phyloP scores from a whole-genome alignment of 2,113 vertebrate species.

The Cyanoderma ruficeps region DNA sequence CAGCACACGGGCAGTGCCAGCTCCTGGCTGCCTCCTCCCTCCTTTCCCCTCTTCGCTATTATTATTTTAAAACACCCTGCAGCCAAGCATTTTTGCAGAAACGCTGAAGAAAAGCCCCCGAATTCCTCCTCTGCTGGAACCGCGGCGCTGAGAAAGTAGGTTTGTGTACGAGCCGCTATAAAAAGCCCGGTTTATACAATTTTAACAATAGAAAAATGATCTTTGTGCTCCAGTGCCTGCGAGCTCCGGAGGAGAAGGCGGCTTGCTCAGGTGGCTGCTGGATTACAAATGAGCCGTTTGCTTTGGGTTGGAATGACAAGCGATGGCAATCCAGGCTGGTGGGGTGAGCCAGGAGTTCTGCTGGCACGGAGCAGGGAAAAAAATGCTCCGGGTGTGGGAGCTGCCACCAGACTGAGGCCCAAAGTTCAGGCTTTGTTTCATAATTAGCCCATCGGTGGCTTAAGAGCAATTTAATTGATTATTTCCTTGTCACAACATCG shows the following conservation, averaged over 20 bases:
- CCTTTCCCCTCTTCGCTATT: background rate
- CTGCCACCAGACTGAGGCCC: slow-evolving; percentile 59
- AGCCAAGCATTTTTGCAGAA: slow-evolving; percentile 55
- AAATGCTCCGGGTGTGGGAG: background rate
- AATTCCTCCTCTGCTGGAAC: slow-evolving; percentile 1
- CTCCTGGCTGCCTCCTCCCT: background rate
- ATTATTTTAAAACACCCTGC: slow-evolving; percentile 48
- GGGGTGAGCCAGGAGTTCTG: slow-evolving; percentile 40
- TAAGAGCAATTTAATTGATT: slow-evolving; percentile 81
- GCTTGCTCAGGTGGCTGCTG: slow-evolving; percentile 81
- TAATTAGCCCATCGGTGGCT: slow-evolving; percentile 82
- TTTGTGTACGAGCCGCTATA: slow-evolving; percentile 68
- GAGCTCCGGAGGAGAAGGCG: slow-evolving; percentile 60
- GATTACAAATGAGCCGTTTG: slow-evolving; percentile 85
- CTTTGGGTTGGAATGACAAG: slow-evolving; percentile 85
- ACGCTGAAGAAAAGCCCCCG: background rate
- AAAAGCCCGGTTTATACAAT: slow-evolving; percentile 73
- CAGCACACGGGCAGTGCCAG: background rate
- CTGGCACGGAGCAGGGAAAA: background rate
- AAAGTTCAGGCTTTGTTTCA: slow-evolving; percentile 75
- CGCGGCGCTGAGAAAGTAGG: slow-evolving; percentile 20
- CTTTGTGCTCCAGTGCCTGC: slow-evolving; percentile 74
- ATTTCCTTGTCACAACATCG: slow-evolving; percentile 75
- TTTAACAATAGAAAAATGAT: slow-evolving; percentile 80
- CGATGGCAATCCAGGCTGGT: slow-evolving; percentile 77